Evolutionary conservation across 2,888 invertebrate species (phyloP), one percentile per base, ranked within the genome.

Genomic region (Calameuta pallipes): DNA sequence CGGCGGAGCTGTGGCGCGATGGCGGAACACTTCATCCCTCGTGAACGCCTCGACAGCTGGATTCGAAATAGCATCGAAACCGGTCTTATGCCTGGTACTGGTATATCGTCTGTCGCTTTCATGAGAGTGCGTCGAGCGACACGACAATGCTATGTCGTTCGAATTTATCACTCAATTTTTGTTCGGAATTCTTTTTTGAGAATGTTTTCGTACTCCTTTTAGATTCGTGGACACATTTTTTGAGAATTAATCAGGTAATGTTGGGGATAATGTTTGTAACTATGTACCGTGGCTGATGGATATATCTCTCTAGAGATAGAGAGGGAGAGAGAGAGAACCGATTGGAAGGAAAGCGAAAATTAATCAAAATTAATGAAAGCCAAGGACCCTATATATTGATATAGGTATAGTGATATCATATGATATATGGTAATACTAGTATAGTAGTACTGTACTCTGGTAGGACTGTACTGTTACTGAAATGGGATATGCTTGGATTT

Each of bases 341-440:
- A 70, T 69, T 71, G 69, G 34, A 76, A 56, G 76, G 41, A 75
- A 69, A 69, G 69, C 23, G 74, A 75, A 76, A 34, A 70, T 56
- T 71, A 80, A 76, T 75, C 36, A 70, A 74, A 71, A 68, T 71
- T 75, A 77, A 79, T 74, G 77, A 74, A 77, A 79, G 75, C 78
- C 41, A 41, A 41, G 41, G 41, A 9, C 41, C 15, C 23, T 41
- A 4, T 23, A 41, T 41, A 41, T 41, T 23, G 4, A 23, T 1
- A 23, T 23, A 41, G 41, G 15, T 41, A 41, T 41, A 15, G 15
- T 41, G 23, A 41, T 41, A 41, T 41, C 9, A 41, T 9, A 41
- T 0, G 23, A 15, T 41, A 41, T 13, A n/a, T n/a, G n/a, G n/a
- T n/a, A 13, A 41, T 41, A 41, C 41, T 15, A 15, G 41, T 41